Percentiles rank a stretch among this genome's conserved stretches.
Evolutionary conservation across 2,797 vertebrate species (phyloP).

Genomic region (Nyctibius grandis): DNA sequence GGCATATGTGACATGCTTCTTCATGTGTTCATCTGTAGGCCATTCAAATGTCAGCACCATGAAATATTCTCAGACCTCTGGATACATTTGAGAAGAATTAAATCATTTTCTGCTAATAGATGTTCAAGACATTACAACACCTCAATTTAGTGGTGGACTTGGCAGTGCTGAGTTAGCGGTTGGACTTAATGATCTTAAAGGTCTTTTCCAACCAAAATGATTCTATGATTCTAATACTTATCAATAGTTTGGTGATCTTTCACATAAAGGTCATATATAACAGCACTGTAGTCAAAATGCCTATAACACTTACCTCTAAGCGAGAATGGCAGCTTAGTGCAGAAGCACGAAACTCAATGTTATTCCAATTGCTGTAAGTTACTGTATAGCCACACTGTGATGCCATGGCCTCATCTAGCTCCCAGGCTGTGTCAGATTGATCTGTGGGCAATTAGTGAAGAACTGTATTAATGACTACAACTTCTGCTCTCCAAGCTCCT

Average conservation of each 20-base stretch:
- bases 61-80: not conserved
- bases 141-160: too few species aligned
- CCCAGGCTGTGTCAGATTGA: constrained; percentile 13
- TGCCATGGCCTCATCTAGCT: constrained; percentile 63
- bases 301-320: constrained; percentile 59
- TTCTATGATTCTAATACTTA: not conserved
- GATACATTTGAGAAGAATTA: not conserved
- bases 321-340: constrained; percentile 78
- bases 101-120: not conserved
- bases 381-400: constrained; percentile 81
- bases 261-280: not conserved
- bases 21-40: not conserved
- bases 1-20: not conserved
- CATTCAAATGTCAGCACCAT: not conserved
- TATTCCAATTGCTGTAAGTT: constrained; percentile 74
- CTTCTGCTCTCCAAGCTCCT: not conserved
- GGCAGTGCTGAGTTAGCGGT: too few species aligned
- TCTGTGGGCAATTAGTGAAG: not conserved
- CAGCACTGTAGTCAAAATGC: not conserved
- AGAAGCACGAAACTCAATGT: constrained; percentile 74
- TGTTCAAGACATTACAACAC: not conserved
- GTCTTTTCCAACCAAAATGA: too few species aligned
- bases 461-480: not conserved
- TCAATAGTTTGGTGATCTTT: not conserved
- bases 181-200: too few species aligned